Evolutionary conservation across 1,140 invertebrate genomes (phyloP).

Genomic region (Bombus soroeensis): DNA sequence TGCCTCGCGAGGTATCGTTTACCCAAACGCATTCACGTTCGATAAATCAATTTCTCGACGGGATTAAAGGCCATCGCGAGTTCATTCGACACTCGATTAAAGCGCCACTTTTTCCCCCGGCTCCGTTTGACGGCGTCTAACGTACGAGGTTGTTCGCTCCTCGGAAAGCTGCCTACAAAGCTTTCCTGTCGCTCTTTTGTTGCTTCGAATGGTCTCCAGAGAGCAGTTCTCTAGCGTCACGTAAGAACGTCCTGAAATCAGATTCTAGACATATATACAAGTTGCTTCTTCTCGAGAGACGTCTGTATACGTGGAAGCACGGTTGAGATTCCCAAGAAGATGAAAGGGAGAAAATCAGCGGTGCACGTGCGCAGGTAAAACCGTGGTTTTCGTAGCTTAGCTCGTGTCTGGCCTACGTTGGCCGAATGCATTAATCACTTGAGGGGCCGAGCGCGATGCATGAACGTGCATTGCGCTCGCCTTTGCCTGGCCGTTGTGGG

Average conservation of each 20-base stretch:
- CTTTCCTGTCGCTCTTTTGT: conserved; percentile 55
- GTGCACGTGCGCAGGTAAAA: conserved; percentile 73
- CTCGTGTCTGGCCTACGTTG: conserved; percentile 70
- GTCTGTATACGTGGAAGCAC: conserved; percentile 35
- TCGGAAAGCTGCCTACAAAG: conserved; percentile 50
- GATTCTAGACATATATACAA: conserved; percentile 30
- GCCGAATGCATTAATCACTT: conserved; percentile 74
- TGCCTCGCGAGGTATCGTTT: neutral
- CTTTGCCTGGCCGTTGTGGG: conserved; percentile 10
- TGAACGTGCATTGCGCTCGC: conserved; percentile 58
- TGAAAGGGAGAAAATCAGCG: conserved; percentile 76
- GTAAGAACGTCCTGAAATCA: conserved; percentile 70
- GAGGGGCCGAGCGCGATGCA: conserved; percentile 35
- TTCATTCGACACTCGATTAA: neutral
- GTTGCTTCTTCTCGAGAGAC: neutral
- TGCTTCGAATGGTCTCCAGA: conserved; percentile 53
- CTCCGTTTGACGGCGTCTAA: conserved; percentile 2
- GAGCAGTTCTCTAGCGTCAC: conserved; percentile 70
- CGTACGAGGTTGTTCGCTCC: conserved; percentile 37
- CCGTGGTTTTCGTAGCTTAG: conserved; percentile 68
- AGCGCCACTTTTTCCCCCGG: neutral
- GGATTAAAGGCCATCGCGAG: neutral
- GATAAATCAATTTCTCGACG: neutral
- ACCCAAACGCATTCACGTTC: neutral
- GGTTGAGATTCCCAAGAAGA: conserved; percentile 70